Evolutionary conservation across 2,113 vertebrate species (phyloP).

Genomic region (human (Homo sapiens)): GRCh38 chr16:48324501-48325000

Average conservation of each 20-base stretch:
- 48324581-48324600: not conserved
- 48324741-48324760: not conserved
- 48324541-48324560: slow-evolving; percentile 10
- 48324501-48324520: not conserved
- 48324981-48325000: not conserved
- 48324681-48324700: not conserved
- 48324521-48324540: not conserved
- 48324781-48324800: not conserved
- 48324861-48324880: not conserved
- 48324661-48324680: not conserved
- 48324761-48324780: not conserved
- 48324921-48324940: not conserved
- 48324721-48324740: not conserved
- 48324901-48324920: not conserved
- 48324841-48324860: not conserved
- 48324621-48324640: not conserved
- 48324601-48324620: not conserved
- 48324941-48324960: not conserved
- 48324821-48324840: not conserved
- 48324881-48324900: not conserved
- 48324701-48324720: not conserved
- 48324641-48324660: not conserved
- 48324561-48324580: not conserved
- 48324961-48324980: not conserved
- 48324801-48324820: not conserved